Evolutionary conservation across 1,140 invertebrate genomes (phyloP).

Genomic region (Latrodectus geometricus): DNA sequence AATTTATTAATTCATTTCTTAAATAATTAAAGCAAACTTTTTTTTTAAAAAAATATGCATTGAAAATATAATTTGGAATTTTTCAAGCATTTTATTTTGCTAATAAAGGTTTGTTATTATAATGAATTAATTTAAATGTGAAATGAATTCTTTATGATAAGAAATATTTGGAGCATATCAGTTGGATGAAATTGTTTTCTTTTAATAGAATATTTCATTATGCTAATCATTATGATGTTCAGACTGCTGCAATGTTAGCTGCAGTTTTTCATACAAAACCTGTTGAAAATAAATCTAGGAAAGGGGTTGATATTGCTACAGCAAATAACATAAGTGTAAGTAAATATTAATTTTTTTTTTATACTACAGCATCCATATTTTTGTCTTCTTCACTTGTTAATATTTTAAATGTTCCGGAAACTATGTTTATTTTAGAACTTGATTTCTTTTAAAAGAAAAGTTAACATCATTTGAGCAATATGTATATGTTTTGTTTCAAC

Average conservation of each 20-base stretch:
- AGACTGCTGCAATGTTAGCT: constrained; percentile 92
- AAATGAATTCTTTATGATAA: too few species aligned
- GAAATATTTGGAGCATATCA: too few species aligned
- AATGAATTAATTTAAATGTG: too few species aligned
- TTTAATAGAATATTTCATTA: constrained; percentile 72
- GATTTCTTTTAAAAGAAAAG: not conserved
- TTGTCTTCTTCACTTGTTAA: not conserved
- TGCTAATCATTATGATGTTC: constrained; percentile 80
- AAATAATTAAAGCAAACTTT: too few species aligned
- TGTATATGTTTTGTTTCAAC: too few species aligned
- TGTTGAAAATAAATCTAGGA: constrained; percentile 23
- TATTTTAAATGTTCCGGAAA: not conserved
- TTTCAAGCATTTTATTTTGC: too few species aligned
- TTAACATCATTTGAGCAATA: not conserved
- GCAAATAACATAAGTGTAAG: constrained; percentile 46
- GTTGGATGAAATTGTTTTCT: constrained; percentile 20
- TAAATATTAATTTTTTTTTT: not conserved
- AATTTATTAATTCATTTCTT: too few species aligned
- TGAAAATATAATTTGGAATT: too few species aligned
- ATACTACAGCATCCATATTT: not conserved
- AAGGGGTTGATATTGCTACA: constrained; percentile 18
- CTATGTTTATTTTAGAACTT: not conserved
- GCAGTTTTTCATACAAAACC: constrained; percentile 75
- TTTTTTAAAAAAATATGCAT: too few species aligned
- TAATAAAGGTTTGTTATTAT: too few species aligned